Evolutionary conservation across 2,888 invertebrate species (phyloP).

Genomic region (Mythimna ferrago): DNA sequence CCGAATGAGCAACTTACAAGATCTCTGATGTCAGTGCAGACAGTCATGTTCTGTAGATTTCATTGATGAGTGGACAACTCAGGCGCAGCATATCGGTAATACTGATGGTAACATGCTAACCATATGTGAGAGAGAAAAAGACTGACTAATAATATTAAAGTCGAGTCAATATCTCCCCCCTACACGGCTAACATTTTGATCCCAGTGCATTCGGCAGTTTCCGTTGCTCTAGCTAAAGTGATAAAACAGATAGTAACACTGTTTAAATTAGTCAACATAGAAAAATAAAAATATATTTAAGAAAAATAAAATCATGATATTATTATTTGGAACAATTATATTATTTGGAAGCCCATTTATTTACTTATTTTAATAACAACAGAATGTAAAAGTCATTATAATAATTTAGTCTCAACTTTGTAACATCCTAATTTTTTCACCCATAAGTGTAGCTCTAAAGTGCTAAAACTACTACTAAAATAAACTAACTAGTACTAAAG

Average conservation of each 20-base stretch:
- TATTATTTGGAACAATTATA: background rate
- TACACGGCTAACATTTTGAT: conserved; percentile 83
- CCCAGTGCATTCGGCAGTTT: background rate
- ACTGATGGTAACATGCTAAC: conserved; percentile 85
- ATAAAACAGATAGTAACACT: background rate
- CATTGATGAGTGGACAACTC: conserved; percentile 30
- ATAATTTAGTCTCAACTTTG: background rate
- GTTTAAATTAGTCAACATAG: background rate
- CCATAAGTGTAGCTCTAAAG: background rate
- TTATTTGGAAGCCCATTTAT: conserved; percentile 42
- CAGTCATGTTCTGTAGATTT: conserved; percentile 53
- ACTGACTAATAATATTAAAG: conserved; percentile 92
- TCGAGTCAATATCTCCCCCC: conserved; percentile 93
- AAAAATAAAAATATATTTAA: background rate
- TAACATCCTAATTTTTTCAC: background rate
- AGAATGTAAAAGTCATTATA: background rate
- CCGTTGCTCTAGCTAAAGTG: background rate
- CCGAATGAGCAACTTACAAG: background rate
- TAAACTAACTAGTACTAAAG: no score
- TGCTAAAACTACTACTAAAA: no score
- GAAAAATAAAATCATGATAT: background rate
- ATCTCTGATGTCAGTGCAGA: conserved; percentile 88
- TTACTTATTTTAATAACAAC: conserved; percentile 17
- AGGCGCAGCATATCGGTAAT: conserved; percentile 45
- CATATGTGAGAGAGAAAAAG: conserved; percentile 95